Conservation (phyloP, 2,113 vertebrate genomes). For the Zonotrichia leucophrys region DNA sequence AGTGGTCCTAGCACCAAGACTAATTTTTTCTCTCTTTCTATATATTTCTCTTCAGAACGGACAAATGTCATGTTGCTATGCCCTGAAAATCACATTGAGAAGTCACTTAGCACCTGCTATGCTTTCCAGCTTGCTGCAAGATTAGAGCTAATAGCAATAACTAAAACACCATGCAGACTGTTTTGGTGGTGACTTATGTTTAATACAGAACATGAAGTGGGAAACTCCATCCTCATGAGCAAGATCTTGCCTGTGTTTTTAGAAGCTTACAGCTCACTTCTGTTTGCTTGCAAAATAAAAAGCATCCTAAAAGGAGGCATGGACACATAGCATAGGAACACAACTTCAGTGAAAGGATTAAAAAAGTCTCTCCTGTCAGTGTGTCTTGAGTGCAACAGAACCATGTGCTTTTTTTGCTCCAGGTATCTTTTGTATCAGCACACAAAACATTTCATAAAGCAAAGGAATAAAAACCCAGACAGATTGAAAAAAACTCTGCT, state of each 20-base stretch:
- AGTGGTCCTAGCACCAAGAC: not conserved
- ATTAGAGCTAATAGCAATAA: not conserved
- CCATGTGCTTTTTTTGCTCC: not conserved
- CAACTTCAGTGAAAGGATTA: not conserved
- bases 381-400: not conserved
- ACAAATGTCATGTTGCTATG: not conserved
- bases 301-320: not conserved
- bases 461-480: not conserved
- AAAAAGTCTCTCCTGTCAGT: not conserved
- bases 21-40: not conserved
- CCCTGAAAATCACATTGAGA: not conserved
- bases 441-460: not conserved
- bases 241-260: not conserved
- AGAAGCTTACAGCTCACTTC: not conserved
- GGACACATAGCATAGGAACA: not conserved
- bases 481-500: not conserved
- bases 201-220: not conserved
- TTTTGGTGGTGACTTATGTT: not conserved
- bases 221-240: not conserved
- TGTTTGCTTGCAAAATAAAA: not conserved
- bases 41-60: not conserved
- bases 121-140: not conserved
- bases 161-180: not conserved
- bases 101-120: not conserved
- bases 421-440: not conserved